Evolutionary conservation across 2,113 vertebrate species (phyloP), one percentile per base, ranked within the genome.

Genomic region (Peromyscus maniculatus): DNA sequence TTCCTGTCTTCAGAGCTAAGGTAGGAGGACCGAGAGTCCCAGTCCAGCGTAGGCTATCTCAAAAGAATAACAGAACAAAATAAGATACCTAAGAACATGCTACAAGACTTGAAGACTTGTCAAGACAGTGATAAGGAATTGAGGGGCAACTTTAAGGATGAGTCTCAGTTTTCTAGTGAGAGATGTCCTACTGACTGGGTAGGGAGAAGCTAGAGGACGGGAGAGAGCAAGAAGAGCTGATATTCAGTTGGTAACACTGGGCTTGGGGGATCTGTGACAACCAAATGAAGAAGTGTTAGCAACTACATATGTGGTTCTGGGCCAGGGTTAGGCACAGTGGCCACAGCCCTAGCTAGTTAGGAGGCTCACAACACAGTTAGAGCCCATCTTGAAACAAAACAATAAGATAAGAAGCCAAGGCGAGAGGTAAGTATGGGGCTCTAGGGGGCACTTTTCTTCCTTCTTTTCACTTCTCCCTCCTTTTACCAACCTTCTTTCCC

Each of bases 81-180:
- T 7, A 71, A 88, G 67, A 88, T 52, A 88, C 7, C 55, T 71
- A 57, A 80, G 75, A 33, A 43, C 80, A 17, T 24, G 46, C 55
- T 88, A 82, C 0, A 83, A 59, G 19, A 92, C 33, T 62, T 97
- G 77, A 87, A 78, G 62, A 83, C 82, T 84, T 87, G 52, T 95
- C 77, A 55, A 83, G 46, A 62, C 71, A 69, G 33, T n/a, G 36
- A 46, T 33, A 52, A 43, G 26, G 33, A 59, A 12, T 17, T 33
- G 46, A 82, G 21, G 24, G 21, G 21, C 0, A 12, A 33, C 46
- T 87, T 83, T 80, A 90, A 91, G 43, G 55, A 94, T 72, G 8
- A 87, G 24, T 75, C 57, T 28, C 71, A 21, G 79, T 87, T 93
- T 93, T 49, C 78, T 39, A 75, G 36, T 84, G 33, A 90, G 33